phyloP scores from a whole-genome alignment of 2,888 invertebrate species.

The Cephus nigrinus region DNA sequence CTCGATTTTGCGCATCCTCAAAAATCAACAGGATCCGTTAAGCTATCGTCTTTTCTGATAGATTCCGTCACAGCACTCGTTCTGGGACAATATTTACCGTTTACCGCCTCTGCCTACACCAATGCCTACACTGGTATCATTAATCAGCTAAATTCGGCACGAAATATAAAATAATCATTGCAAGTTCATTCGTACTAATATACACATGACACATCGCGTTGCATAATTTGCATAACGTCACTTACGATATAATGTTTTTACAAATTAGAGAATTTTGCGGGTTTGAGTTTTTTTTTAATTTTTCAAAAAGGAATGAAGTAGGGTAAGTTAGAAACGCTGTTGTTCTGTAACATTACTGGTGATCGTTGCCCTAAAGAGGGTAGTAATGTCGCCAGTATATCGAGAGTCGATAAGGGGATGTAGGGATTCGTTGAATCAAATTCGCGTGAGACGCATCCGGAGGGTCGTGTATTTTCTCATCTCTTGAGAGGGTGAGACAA shows the following conservation, averaged over 20 bases:
- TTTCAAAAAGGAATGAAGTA: background rate
- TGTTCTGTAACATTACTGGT: background rate
- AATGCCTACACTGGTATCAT: no score
- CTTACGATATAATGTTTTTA: background rate
- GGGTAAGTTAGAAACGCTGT: background rate
- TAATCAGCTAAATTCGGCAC: no score
- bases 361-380: background rate
- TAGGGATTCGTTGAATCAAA: background rate
- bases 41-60: no score
- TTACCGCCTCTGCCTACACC: no score
- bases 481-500: background rate
- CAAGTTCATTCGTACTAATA: background rate
- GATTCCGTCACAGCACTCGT: no score
- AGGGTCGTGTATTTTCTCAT: background rate
- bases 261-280: background rate
- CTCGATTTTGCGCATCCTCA: no score
- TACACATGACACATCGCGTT: background rate
- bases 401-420: background rate
- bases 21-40: no score
- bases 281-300: background rate
- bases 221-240: background rate
- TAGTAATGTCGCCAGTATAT: background rate
- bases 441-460: background rate
- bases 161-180: no score
- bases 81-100: no score